Evolutionary conservation across 2,113 vertebrate species (phyloP).

Genomic region (Boulengeromyrus knoepffleri): DNA sequence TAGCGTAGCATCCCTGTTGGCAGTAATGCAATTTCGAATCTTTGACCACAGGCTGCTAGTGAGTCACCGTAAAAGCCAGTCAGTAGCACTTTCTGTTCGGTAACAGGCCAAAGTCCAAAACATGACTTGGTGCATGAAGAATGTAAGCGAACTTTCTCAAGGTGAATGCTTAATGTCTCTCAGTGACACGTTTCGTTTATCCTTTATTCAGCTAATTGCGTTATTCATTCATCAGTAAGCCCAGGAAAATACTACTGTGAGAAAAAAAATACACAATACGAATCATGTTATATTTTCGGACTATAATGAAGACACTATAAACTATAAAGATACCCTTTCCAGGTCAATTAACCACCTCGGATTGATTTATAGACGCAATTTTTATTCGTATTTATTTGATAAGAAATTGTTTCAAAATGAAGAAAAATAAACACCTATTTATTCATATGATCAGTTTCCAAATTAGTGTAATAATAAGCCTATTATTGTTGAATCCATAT

Average conservation of each 20-base stretch:
- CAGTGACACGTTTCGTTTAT: neutral
- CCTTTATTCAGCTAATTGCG: neutral
- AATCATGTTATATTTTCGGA: neutral
- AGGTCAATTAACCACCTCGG: neutral
- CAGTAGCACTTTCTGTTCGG: neutral
- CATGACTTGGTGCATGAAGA: neutral
- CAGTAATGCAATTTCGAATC: neutral
- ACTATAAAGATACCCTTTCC: neutral
- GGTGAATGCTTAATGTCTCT: neutral
- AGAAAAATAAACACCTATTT: neutral
- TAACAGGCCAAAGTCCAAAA: too few species aligned
- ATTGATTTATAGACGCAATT: neutral
- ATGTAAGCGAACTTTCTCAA: neutral
- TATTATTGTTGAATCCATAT: neutral
- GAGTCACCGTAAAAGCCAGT: neutral
- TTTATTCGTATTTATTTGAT: neutral
- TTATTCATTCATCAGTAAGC: neutral
- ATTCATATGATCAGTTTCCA: neutral
- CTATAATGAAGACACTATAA: neutral
- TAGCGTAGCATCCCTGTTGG: neutral
- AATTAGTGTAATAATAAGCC: neutral
- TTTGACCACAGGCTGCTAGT: slow-evolving; percentile 34
- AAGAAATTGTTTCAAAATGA: neutral
- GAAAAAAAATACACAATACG: neutral
- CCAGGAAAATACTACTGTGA: neutral